These are phyloP conservation scores for Argya squamiceps DNA, from an alignment of 2,797 vertebrate genomes.

Conservation along the genomic window DNA sequence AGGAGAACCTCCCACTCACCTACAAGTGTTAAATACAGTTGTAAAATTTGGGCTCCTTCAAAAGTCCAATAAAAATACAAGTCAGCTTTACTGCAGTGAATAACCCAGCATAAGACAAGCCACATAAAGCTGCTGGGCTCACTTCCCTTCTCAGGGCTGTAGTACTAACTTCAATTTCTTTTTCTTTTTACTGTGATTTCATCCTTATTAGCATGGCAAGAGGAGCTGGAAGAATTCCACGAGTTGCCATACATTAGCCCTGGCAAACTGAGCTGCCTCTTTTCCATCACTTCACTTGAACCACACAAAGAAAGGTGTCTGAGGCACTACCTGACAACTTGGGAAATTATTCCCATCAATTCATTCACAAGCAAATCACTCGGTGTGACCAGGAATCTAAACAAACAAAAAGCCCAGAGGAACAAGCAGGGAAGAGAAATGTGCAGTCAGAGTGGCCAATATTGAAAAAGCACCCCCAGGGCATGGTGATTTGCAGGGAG, in stretches of 20 bases:
- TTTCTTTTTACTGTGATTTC: neutral
- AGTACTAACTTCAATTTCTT: neutral
- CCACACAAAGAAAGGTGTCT: neutral
- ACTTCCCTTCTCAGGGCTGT: neutral
- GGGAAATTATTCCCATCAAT: neutral
- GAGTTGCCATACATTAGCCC: neutral
- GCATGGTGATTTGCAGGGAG: neutral
- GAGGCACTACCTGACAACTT: neutral
- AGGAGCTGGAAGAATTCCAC: neutral
- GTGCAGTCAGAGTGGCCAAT: neutral
- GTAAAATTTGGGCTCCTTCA: neutral
- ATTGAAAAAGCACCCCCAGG: neutral
- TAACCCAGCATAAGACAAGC: neutral
- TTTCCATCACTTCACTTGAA: neutral
- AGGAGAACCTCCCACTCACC: neutral
- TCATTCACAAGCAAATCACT: neutral
- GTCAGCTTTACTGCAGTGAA: neutral
- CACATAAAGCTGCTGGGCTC: neutral
- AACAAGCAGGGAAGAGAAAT: neutral
- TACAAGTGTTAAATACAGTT: neutral
- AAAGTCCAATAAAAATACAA: neutral
- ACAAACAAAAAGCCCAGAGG: neutral
- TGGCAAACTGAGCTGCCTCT: neutral
- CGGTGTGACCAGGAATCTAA: neutral
- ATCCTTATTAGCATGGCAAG: neutral